Percentiles rank a stretch among this genome's conserved stretches.
These are phyloP conservation scores for Tachysurus vachellii DNA, from an alignment of 2,113 vertebrate genomes.

Conservation along the genomic window DNA sequence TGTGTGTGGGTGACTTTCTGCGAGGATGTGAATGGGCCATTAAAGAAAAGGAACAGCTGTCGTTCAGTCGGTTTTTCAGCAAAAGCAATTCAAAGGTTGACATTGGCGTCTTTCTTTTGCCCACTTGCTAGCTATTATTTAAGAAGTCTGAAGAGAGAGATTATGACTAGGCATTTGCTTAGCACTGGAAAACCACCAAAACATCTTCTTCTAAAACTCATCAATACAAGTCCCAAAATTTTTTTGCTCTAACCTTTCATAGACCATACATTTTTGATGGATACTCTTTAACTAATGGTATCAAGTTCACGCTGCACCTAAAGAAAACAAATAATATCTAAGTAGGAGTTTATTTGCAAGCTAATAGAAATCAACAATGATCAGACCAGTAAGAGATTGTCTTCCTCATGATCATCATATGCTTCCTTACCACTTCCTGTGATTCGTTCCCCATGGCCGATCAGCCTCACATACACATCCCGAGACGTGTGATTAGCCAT, in stretches of 20 bases:
- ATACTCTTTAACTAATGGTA: background rate
- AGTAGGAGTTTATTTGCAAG: background rate
- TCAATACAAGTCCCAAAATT: background rate
- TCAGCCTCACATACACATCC: conserved; percentile 86
- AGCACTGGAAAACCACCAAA: background rate
- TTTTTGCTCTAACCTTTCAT: background rate
- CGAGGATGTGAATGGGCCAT: conserved; percentile 25
- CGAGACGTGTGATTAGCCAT: conserved; percentile 90
- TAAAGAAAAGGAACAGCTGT: conserved; percentile 2
- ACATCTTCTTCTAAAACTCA: background rate
- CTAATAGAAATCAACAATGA: background rate
- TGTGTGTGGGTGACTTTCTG: conserved; percentile 33
- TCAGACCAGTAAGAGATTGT: background rate
- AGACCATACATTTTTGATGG: background rate
- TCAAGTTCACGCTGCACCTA: background rate
- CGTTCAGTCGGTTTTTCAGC: conserved; percentile 18
- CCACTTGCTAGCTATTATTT: background rate
- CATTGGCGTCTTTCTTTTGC: background rate
- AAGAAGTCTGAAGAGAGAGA: no score
- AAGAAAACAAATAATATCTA: background rate
- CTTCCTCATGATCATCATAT: background rate
- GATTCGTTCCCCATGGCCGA: conserved; percentile 82
- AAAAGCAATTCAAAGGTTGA: conserved; percentile 11
- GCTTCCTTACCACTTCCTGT: conserved; percentile 67
- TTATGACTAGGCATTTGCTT: background rate